Conservation (phyloP, 1,140 invertebrate genomes). For the Apis cerana region DNA sequence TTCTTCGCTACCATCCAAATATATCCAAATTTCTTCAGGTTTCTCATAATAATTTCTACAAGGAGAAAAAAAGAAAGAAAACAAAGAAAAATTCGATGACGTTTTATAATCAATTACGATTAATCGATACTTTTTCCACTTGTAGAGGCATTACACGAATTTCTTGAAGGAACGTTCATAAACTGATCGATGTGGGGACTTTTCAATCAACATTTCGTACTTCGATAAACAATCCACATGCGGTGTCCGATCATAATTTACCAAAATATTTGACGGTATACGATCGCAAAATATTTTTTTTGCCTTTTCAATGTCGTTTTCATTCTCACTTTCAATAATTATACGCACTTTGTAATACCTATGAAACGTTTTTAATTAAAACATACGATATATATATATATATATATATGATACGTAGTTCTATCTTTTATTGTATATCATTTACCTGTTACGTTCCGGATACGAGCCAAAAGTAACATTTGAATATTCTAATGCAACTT, state of each 20-base stretch:
- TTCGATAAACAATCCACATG: slow-evolving; percentile 64
- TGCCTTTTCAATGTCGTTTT: slow-evolving; percentile 72
- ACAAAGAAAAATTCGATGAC: slow-evolving; percentile 19
- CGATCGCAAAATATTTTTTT: slow-evolving; percentile 77
- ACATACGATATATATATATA: slow-evolving; percentile 12
- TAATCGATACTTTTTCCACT: slow-evolving; percentile 45
- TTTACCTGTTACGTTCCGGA: slow-evolving; percentile 78
- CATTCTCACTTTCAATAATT: slow-evolving; percentile 79
- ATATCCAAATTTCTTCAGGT: slow-evolving; percentile 61
- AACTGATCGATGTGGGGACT: slow-evolving; percentile 53
- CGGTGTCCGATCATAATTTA: slow-evolving; percentile 67
- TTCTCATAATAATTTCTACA: slow-evolving; percentile 67
- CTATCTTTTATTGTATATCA: background rate
- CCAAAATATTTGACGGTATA: slow-evolving; percentile 66
- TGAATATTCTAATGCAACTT: slow-evolving; percentile 78
- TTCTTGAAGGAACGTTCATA: slow-evolving; percentile 65
- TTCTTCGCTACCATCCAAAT: slow-evolving; percentile 63
- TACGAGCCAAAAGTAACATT: slow-evolving; percentile 81
- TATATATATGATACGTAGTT: no score
- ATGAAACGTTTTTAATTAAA: slow-evolving; percentile 23
- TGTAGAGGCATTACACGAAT: slow-evolving; percentile 62
- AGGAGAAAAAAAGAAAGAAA: slow-evolving; percentile 22
- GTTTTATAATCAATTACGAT: slow-evolving; percentile 17
- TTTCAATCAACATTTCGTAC: slow-evolving; percentile 62
- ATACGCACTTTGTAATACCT: slow-evolving; percentile 81